Evolutionary conservation across 1,140 invertebrate species (phyloP).

Genomic region (Sminthurides bifidus): DNA sequence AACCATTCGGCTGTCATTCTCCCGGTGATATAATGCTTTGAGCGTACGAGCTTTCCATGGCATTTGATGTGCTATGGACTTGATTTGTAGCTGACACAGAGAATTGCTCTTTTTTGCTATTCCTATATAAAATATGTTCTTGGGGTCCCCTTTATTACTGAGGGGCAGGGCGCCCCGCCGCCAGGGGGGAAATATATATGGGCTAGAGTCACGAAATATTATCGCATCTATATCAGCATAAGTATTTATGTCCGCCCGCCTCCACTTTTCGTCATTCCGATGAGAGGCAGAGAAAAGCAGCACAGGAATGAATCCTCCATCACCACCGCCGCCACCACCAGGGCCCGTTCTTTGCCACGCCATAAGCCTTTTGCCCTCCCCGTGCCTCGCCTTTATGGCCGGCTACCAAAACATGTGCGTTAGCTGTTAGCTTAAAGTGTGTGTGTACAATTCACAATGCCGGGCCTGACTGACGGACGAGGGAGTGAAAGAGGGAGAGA

Average conservation of each 20-base stretch:
- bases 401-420: too few relatives aligned
- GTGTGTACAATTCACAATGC: too few relatives aligned
- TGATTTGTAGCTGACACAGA: constrained; percentile 8
- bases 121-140: constrained; percentile 30
- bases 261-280: too few relatives aligned
- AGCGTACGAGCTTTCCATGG: constrained; percentile 4
- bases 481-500: too few relatives aligned
- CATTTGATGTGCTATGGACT: constrained; percentile 8
- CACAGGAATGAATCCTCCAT: too few relatives aligned
- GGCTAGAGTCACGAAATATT: constrained; percentile 7
- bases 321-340: too few relatives aligned
- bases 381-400: too few relatives aligned
- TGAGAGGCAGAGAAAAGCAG: too few relatives aligned
- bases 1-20: constrained; percentile 1
- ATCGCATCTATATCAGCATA: constrained; percentile 6
- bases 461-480: too few relatives aligned
- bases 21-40: constrained; percentile 4
- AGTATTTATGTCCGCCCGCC: constrained; percentile 2
- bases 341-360: too few relatives aligned
- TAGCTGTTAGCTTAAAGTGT: too few relatives aligned
- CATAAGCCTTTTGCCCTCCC: too few relatives aligned
- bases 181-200: neutral
- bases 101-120: constrained; percentile 31
- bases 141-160: constrained; percentile 23
- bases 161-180: neutral